phyloP scores from a whole-genome alignment of 2,113 vertebrate species.

The Zeus faber region DNA sequence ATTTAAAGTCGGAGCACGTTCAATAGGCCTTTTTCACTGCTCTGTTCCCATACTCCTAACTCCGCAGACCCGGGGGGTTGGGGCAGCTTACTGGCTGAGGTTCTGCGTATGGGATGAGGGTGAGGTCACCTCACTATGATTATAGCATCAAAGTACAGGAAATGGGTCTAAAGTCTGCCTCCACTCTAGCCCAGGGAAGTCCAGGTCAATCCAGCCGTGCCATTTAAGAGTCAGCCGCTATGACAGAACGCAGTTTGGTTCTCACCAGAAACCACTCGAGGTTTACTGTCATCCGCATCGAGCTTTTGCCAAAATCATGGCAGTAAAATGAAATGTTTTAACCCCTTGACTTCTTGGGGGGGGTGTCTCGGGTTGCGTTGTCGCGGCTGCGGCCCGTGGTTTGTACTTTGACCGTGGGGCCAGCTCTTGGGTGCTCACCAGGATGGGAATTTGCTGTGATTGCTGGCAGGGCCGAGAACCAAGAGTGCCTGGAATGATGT shows the following conservation, averaged over 20 bases:
- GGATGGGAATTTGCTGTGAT: too few species aligned
- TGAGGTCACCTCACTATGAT: slow-evolving; percentile 60
- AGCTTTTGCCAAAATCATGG: slow-evolving; percentile 28
- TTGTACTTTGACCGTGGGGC: slow-evolving; percentile 42
- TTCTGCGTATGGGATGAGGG: slow-evolving; percentile 38
- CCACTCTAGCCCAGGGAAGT: slow-evolving; percentile 46
- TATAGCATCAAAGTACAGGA: slow-evolving; percentile 57
- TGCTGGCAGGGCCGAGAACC: too few species aligned
- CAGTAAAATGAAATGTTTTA: neutral
- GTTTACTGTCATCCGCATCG: slow-evolving; percentile 36
- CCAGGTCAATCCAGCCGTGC: slow-evolving; percentile 52
- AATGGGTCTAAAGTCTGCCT: slow-evolving; percentile 54
- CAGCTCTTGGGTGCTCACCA: slow-evolving; percentile 26
- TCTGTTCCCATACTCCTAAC: too few species aligned
- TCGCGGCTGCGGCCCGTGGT: slow-evolving; percentile 26
- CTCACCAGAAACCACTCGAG: slow-evolving; percentile 15
- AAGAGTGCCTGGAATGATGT: too few species aligned
- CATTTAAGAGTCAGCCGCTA: slow-evolving; percentile 53
- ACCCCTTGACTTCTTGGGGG: too few species aligned
- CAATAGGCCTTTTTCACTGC: too few species aligned
- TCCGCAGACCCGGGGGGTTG: too few species aligned
- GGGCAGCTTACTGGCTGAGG: too few species aligned
- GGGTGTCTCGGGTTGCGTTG: slow-evolving; percentile 26
- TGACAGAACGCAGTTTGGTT: slow-evolving; percentile 48
- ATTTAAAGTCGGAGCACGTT: too few species aligned